Conservation (phyloP, 2,113 vertebrate species). For the Gracilinanus agilis region DNA sequence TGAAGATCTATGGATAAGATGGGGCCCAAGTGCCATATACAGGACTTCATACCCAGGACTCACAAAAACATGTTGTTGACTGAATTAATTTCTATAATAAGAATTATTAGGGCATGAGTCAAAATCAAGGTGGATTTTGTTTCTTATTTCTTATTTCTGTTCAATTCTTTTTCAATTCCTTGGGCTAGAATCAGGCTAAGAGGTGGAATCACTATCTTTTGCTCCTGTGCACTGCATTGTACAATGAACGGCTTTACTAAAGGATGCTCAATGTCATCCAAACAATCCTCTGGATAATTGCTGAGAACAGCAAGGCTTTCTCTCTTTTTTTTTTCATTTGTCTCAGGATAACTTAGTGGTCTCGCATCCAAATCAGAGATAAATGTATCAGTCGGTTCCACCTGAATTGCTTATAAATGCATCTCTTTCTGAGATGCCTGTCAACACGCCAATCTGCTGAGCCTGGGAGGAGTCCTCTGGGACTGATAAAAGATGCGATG, state of each 20-base stretch:
- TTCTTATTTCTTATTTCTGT: not conserved
- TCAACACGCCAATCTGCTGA: not conserved
- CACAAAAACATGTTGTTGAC: not conserved
- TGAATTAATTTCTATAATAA: not conserved
- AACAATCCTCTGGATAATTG: not conserved
- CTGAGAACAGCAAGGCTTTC: not conserved
- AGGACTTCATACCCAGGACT: not conserved
- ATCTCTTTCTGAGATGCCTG: conserved; percentile 35
- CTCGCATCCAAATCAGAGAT: conserved; percentile 19
- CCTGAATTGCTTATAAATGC: conserved; percentile 14
- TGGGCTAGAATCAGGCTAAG: not conserved
- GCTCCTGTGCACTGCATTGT: not conserved
- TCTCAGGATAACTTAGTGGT: conserved; percentile 36
- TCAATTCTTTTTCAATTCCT: not conserved
- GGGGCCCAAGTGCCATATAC: not conserved
- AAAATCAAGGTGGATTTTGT: not conserved
- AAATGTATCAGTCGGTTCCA: conserved; percentile 23
- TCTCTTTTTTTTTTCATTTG: conserved; percentile 27
- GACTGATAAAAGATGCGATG: conserved; percentile 1
- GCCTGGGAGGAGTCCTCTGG: conserved; percentile 14
- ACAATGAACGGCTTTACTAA: conserved; percentile 6
- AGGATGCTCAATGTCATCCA: not conserved
- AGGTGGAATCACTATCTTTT: not conserved
- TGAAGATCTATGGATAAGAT: too few species aligned
- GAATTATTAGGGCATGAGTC: not conserved